Conservation (phyloP, 2,888 invertebrate species). For the Synanthedon tipuliformis region DNA sequence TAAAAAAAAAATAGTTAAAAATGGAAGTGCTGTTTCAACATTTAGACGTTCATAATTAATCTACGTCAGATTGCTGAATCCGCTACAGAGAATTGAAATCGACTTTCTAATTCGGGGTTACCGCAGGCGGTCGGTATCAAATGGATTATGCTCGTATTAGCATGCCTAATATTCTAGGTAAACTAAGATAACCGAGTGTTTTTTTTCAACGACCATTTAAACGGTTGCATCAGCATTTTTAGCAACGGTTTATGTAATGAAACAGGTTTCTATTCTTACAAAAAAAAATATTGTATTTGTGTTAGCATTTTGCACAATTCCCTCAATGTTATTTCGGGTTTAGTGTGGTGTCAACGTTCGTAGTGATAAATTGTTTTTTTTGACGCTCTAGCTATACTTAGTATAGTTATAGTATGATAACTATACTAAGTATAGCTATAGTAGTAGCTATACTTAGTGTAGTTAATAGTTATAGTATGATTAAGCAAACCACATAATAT, state of each 20-base stretch:
- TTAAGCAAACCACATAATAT: not conserved
- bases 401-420: not conserved
- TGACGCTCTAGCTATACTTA: not conserved
- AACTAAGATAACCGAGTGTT: conserved; percentile 13
- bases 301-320: not conserved
- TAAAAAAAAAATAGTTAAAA: too few species aligned
- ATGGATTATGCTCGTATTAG: conserved; percentile 13
- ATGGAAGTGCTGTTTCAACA: too few species aligned
- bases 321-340: not conserved
- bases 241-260: conserved; percentile 15
- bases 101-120: conserved; percentile 9
- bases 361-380: not conserved
- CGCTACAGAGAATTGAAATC: conserved; percentile 12
- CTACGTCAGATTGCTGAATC: conserved; percentile 7
- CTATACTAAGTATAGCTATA: too few species aligned
- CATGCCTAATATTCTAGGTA: conserved; percentile 20
- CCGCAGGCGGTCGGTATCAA: conserved; percentile 6
- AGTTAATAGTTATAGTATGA: not conserved
- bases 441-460: too few species aligned
- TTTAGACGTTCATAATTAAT: not conserved
- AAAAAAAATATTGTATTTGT: not conserved
- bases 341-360: not conserved
- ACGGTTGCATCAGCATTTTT: conserved; percentile 14
- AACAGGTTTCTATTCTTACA: not conserved
- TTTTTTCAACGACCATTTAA: conserved; percentile 11